phyloP scores from a whole-genome alignment of 1,140 invertebrate species.

The Drosophila nasuta region DNA sequence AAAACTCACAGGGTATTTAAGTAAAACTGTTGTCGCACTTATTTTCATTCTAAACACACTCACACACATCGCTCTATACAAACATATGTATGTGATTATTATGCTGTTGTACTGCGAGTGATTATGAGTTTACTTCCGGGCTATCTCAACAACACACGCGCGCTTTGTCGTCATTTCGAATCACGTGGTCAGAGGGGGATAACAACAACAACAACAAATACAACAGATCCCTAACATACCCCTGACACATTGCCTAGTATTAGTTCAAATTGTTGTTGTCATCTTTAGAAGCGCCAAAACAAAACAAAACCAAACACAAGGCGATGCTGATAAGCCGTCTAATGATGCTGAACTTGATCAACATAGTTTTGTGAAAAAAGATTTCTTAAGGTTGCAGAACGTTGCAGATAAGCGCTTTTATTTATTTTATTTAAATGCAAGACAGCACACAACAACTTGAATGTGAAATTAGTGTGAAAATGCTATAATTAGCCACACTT shows the following conservation, averaged over 20 bases:
- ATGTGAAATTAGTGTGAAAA: neutral
- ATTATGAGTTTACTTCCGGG: slow-evolving; percentile 31
- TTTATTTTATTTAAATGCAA: slow-evolving; percentile 1
- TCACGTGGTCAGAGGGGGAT: slow-evolving; percentile 17
- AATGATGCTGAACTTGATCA: neutral
- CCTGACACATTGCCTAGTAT: slow-evolving; percentile 4
- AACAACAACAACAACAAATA: neutral
- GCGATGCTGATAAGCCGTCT: slow-evolving; percentile 6
- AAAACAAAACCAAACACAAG: slow-evolving; percentile 2
- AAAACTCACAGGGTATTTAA: neutral
- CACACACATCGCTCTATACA: neutral
- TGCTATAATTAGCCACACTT: neutral
- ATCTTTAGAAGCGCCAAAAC: neutral
- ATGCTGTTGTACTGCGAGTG: slow-evolving; percentile 12
- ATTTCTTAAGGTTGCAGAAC: neutral
- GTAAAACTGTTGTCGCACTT: neutral
- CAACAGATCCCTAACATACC: neutral
- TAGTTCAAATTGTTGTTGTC: neutral
- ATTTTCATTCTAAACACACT: neutral
- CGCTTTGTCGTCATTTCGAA: slow-evolving; percentile 26
- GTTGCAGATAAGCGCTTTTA: neutral
- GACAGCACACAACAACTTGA: neutral
- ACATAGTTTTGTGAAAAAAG: neutral
- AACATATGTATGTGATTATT: neutral
- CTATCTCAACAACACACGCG: slow-evolving; percentile 14